Evolutionary conservation across 2,113 vertebrate genomes (phyloP), one percentile per base, ranked within the genome.

Genomic region (Strix uralensis): DNA sequence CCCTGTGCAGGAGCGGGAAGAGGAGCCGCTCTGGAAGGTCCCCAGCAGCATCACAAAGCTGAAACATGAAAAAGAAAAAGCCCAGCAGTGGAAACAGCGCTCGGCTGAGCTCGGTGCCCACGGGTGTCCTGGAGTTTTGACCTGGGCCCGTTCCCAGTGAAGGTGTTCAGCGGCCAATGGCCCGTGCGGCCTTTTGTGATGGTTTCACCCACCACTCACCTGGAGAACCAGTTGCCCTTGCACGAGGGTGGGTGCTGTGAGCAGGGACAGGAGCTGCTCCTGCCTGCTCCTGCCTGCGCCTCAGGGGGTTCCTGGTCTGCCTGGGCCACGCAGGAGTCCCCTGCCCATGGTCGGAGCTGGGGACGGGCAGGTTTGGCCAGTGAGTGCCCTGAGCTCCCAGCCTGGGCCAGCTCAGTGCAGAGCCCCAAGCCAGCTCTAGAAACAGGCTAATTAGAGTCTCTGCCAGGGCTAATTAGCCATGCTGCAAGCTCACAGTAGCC

Each of bases 321-420:
- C 44, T 2, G 58, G 15, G 67, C 29, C 9, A 0, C 0, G 9
- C n/a, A 2, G 34, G 82, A 26, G 7, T 5, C 34, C 54, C 29
- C 30, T 38, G 71, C n/a, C 63, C 5, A 1, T 3, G 40, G 30
- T 8, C 4, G 2, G 46, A 66, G 58, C 38, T 3, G 3, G n/a
- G 52, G 22, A 7, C 0, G 2, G 29, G 32, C 52, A 20, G 36
- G 8, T 71, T 71, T 57, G 73, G 51, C 30, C 80, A n/a, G 5
- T 0, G 13, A 5, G 51, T n/a, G 32, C 70, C 72, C 59, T 7
- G 32, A 38, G 75, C 61, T 72, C 74, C 74, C 52, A 22, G 67
- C 59, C 61, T 44, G 61, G 62, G 57, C 69, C 59, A 22, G 47
- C 52, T 65, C 86, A 2, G 38, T 17, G 49, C 49, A 49, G 29